phyloP scores from a whole-genome alignment of 2,888 invertebrate genomes.

The Lucinisca nassula region DNA sequence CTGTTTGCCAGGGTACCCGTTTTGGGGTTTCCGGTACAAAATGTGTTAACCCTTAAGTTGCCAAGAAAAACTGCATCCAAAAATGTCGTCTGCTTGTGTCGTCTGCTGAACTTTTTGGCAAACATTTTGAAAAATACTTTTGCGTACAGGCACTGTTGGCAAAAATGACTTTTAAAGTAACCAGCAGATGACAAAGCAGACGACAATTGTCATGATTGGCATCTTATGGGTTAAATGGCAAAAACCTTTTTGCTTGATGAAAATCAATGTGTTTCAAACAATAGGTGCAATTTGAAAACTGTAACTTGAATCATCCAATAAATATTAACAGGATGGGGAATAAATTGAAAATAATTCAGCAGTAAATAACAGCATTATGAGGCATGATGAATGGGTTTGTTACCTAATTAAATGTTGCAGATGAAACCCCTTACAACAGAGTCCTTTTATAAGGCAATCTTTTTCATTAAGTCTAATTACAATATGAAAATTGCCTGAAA shows the following conservation, averaged over 20 bases:
- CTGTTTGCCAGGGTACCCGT: too few relatives aligned
- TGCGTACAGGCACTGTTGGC: too few relatives aligned
- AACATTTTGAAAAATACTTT: too few relatives aligned
- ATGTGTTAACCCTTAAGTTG: too few relatives aligned
- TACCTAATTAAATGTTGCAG: not conserved
- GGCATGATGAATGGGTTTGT: not conserved
- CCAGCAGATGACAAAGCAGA: too few relatives aligned
- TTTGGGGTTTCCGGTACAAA: too few relatives aligned
- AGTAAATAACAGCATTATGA: not conserved
- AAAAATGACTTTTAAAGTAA: too few relatives aligned
- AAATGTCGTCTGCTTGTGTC: too few relatives aligned
- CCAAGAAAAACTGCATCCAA: too few relatives aligned
- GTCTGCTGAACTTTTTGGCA: too few relatives aligned
- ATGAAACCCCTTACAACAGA: not conserved
- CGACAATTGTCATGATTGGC: too few relatives aligned
- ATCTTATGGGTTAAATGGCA: not conserved
- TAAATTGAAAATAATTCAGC: not conserved
- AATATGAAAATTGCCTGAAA: not conserved
- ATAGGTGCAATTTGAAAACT: not conserved
- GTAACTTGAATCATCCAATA: not conserved
- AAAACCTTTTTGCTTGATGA: not conserved
- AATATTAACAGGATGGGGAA: constrained; percentile 3
- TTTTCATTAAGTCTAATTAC: not conserved
- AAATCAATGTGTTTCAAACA: not conserved
- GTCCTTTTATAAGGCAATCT: not conserved